Conservation (phyloP, 2,888 invertebrate species). For the Scrobipalpa atriplicella region DNA sequence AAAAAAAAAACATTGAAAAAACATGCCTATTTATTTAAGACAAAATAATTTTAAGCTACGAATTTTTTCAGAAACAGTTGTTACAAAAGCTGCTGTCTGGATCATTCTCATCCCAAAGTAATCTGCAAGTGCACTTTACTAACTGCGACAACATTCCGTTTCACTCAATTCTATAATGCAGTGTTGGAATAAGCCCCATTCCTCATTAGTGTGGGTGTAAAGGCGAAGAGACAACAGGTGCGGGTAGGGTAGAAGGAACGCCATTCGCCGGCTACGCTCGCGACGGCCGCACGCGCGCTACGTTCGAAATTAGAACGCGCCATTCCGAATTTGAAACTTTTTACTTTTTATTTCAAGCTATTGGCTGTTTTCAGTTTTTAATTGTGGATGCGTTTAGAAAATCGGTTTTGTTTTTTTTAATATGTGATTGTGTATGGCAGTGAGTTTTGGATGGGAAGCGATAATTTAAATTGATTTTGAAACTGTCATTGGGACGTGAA, state of each 20-base stretch:
- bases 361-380: background rate
- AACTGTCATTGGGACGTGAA: conserved; percentile 5
- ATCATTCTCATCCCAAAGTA: background rate
- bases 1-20: too few species aligned
- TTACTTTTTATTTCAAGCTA: background rate
- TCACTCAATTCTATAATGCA: conserved; percentile 12
- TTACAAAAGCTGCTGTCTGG: background rate
- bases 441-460: conserved; percentile 7
- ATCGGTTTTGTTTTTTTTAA: background rate
- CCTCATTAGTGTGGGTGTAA: conserved; percentile 23
- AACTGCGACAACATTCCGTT: background rate
- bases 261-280: conserved; percentile 28
- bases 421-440: conserved; percentile 8
- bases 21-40: too few species aligned
- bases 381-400: background rate
- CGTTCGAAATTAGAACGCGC: conserved; percentile 21
- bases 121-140: background rate
- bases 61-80: background rate
- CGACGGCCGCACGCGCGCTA: conserved; percentile 24
- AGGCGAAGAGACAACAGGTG: conserved; percentile 31
- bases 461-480: background rate
- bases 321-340: conserved; percentile 24
- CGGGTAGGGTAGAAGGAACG: background rate
- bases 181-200: conserved; percentile 1
- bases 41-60: too few species aligned